Conservation (phyloP, 2,113 vertebrate species). For the Ciconia maguari region DNA sequence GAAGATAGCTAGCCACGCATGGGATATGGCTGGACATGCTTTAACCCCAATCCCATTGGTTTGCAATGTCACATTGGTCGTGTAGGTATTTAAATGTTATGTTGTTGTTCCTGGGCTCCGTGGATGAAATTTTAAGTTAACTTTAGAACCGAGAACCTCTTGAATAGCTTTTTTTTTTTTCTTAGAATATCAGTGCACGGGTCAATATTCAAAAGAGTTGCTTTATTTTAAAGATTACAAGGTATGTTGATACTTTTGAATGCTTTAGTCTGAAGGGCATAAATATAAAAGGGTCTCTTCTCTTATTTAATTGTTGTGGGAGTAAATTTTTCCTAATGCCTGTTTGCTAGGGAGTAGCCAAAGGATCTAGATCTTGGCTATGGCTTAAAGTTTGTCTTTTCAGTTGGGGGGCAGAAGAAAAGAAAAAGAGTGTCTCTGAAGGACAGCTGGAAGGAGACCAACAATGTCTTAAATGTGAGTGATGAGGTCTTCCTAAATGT, state of each 20-base stretch:
- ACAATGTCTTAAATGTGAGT: not conserved
- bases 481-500: not conserved
- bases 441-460: not conserved
- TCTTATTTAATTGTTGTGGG: not conserved
- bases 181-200: not conserved
- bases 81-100: not conserved
- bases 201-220: not conserved
- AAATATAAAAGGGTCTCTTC: not conserved
- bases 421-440: not conserved
- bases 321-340: not conserved
- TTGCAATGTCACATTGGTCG: not conserved
- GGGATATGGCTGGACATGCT: not conserved
- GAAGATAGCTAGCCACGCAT: fast-evolving
- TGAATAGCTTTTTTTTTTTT: not conserved
- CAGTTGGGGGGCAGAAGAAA: not conserved
- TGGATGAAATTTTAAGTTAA: not conserved
- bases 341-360: not conserved
- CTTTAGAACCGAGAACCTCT: not conserved
- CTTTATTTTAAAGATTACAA: not conserved
- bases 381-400: not conserved
- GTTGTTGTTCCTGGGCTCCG: not conserved
- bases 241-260: not conserved
- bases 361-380: not conserved
- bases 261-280: not conserved
- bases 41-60: fast-evolving